Percentiles rank a stretch among this genome's conserved stretches.
Evolutionary conservation across 2,113 vertebrate genomes (phyloP).

Genomic region (Silurus asotus): DNA sequence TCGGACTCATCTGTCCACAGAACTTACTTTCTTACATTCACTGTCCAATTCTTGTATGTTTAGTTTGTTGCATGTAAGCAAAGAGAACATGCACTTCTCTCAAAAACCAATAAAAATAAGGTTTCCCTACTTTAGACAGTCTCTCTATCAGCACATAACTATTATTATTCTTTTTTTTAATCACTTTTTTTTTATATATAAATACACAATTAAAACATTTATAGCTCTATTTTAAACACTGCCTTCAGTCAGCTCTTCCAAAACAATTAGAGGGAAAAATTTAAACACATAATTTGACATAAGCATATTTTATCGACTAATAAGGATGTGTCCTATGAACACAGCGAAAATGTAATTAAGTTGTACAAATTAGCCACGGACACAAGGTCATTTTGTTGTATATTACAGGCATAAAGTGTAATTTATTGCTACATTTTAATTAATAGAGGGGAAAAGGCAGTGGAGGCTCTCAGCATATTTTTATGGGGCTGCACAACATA

Average conservation of each 20-base stretch:
- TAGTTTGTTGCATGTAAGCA: too few relatives aligned
- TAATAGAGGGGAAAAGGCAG: not conserved
- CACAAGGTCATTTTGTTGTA: not conserved
- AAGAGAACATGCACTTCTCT: too few relatives aligned
- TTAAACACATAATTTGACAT: not conserved
- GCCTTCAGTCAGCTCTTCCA: not conserved
- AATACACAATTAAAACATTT: not conserved
- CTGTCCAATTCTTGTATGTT: too few relatives aligned
- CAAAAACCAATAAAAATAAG: too few relatives aligned
- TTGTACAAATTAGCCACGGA: constrained; percentile 3
- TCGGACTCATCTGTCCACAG: too few relatives aligned
- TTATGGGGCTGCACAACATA: not conserved
- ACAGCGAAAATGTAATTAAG: constrained; percentile 9
- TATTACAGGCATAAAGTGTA: constrained; percentile 1
- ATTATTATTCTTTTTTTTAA: not conserved
- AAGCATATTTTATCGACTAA: not conserved
- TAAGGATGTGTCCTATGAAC: not conserved
- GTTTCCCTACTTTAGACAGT: too few relatives aligned
- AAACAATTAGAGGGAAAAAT: not conserved
- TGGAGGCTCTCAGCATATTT: not conserved
- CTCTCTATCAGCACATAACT: not conserved
- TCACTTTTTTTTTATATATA: too few relatives aligned
- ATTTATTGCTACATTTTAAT: constrained; percentile 10
- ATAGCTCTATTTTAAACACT: not conserved
- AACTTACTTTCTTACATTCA: too few relatives aligned